Evolutionary conservation across 2,888 invertebrate species (phyloP).

Genomic region (Dynastes grantii): DNA sequence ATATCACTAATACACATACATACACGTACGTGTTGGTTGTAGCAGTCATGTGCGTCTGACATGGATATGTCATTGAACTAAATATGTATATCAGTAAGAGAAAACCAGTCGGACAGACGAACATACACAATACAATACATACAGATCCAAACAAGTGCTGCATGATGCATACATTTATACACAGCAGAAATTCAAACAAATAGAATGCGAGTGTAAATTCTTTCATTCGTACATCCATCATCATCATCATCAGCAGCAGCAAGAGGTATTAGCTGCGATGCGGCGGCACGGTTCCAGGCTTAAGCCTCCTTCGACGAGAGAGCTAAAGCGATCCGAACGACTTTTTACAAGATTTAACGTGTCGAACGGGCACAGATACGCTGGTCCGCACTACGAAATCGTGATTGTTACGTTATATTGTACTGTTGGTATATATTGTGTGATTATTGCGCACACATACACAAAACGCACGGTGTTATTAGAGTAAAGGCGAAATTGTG

Average conservation of each 20-base stretch:
- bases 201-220: slow-evolving; percentile 41
- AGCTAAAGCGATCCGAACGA: slow-evolving; percentile 5
- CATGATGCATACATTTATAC: neutral
- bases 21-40: too few relatives aligned
- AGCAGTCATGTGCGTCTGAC: neutral
- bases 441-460: slow-evolving; percentile 41
- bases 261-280: slow-evolving; percentile 4
- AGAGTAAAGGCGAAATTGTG: slow-evolving; percentile 42
- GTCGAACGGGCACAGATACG: neutral
- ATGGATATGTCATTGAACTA: slow-evolving; percentile 8
- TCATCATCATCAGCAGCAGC: slow-evolving; percentile 14
- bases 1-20: too few relatives aligned
- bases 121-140: slow-evolving; percentile 3
- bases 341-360: neutral
- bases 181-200: slow-evolving; percentile 13
- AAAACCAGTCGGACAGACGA: slow-evolving; percentile 24
- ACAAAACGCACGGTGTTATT: slow-evolving; percentile 39
- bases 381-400: slow-evolving; percentile 41
- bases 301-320: slow-evolving; percentile 1
- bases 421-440: slow-evolving; percentile 21
- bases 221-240: slow-evolving; percentile 38
- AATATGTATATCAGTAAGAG: slow-evolving; percentile 9
- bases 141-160: neutral
- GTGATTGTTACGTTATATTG: slow-evolving; percentile 41
- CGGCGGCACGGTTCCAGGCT: neutral